Conservation (phyloP, 1,140 invertebrate genomes). For the Antheraea mylitta region DNA sequence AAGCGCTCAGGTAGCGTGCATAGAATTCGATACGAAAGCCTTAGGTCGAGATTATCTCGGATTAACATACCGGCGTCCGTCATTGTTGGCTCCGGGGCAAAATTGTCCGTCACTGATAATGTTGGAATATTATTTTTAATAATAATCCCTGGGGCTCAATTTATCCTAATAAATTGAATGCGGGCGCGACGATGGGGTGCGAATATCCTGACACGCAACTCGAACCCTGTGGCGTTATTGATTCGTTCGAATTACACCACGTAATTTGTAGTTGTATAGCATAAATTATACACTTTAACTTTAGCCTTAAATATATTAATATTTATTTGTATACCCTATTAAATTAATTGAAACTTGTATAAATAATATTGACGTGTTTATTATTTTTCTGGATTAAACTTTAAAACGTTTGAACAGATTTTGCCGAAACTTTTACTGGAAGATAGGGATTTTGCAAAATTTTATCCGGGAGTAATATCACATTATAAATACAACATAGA, state of each 20-base stretch:
- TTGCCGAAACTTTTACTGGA: no score
- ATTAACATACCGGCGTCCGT: conserved; percentile 64
- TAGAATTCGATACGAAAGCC: conserved; percentile 62
- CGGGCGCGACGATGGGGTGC: conserved; percentile 33
- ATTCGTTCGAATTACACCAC: conserved; percentile 35
- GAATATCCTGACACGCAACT: conserved; percentile 26
- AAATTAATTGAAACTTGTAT: no score
- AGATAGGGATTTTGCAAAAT: no score
- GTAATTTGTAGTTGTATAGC: conserved; percentile 46
- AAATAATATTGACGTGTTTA: no score
- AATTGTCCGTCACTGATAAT: conserved; percentile 28
- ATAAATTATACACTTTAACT: background rate
- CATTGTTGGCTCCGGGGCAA: conserved; percentile 37
- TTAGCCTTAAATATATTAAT: no score
- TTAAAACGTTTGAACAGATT: no score
- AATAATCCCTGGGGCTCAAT: conserved; percentile 48
- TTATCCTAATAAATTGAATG: conserved; percentile 67
- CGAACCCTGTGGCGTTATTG: conserved; percentile 28
- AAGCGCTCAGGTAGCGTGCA: conserved; percentile 66
- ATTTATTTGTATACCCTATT: no score
- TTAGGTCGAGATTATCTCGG: conserved; percentile 56
- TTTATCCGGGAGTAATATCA: no score
- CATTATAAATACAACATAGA: no score
- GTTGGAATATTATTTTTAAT: conserved; percentile 45
- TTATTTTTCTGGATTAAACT: no score